Conservation (phyloP, 2,113 vertebrate genomes). For the Emydura subglobosa region DNA sequence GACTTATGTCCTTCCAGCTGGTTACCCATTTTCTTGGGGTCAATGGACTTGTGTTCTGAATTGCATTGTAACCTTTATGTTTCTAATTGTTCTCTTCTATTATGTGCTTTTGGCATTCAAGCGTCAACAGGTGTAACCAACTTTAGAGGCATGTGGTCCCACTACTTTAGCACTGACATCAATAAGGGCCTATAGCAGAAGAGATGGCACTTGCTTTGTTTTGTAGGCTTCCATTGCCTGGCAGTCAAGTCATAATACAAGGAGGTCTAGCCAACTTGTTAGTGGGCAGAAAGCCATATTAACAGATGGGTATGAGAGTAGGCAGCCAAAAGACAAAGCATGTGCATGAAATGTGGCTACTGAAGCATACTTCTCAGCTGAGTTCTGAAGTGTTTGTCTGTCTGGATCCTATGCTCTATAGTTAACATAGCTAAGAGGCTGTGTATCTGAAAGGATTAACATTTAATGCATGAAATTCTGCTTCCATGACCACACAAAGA, state of each 20-base stretch:
- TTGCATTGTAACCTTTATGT: neutral
- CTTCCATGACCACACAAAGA: neutral
- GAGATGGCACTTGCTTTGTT: slow-evolving; percentile 25
- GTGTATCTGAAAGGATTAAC: slow-evolving; percentile 2
- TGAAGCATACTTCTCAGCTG: slow-evolving; percentile 20
- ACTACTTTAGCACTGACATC: slow-evolving; percentile 16
- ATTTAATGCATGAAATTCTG: neutral
- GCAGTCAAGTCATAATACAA: neutral
- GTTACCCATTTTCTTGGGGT: slow-evolving; percentile 21
- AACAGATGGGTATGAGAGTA: slow-evolving; percentile 71
- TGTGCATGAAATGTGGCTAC: slow-evolving; percentile 38
- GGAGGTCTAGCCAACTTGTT: slow-evolving; percentile 13
- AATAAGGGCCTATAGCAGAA: slow-evolving; percentile 22
- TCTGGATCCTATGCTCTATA: neutral
- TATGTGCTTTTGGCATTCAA: slow-evolving; percentile 51
- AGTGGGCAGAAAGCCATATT: slow-evolving; percentile 60
- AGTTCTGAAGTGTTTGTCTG: slow-evolving; percentile 35
- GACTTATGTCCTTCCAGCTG: neutral
- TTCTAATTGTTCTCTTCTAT: slow-evolving; percentile 51
- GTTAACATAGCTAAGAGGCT: neutral
- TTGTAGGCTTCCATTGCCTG: slow-evolving; percentile 45
- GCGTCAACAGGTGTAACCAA: slow-evolving; percentile 45
- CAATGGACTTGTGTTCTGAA: slow-evolving; percentile 30
- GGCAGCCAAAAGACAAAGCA: slow-evolving; percentile 65
- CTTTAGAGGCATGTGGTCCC: neutral